phyloP scores from a whole-genome alignment of 2,888 invertebrate species.

The Eupithecia centaureata region DNA sequence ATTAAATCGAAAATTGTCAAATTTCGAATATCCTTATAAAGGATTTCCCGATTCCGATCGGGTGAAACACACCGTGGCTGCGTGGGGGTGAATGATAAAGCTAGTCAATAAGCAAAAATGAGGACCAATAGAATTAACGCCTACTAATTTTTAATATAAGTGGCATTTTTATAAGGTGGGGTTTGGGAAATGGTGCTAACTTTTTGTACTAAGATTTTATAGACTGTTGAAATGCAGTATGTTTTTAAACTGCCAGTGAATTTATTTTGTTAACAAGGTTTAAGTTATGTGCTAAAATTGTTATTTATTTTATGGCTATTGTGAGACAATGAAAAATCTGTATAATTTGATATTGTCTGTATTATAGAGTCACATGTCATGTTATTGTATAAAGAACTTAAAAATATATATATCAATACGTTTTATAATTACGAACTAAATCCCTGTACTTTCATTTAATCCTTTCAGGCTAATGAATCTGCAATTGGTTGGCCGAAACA shows the following conservation, averaged over 20 bases:
- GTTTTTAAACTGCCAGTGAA: conserved; percentile 9
- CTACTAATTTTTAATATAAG: not conserved
- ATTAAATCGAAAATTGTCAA: too few species aligned
- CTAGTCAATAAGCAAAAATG: conserved; percentile 10
- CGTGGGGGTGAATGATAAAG: not conserved
- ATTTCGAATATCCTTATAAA: too few species aligned
- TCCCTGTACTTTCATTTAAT: conserved; percentile 81
- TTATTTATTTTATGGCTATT: conserved; percentile 17
- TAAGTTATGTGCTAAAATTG: conserved; percentile 32
- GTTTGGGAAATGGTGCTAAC: conserved; percentile 24
- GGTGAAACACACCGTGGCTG: not conserved
- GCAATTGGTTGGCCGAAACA: conserved; percentile 70
- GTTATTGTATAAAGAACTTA: conserved; percentile 76
- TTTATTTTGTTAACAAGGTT: conserved; percentile 26
- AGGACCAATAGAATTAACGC: conserved; percentile 8
- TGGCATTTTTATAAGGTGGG: not conserved
- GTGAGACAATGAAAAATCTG: conserved; percentile 26
- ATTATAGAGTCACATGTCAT: conserved; percentile 74
- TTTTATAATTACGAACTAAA: conserved; percentile 80
- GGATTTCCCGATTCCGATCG: too few species aligned
- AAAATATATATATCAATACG: conserved; percentile 78
- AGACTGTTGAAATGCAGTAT: not conserved
- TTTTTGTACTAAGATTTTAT: conserved; percentile 11
- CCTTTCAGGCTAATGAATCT: conserved; percentile 78
- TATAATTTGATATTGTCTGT: conserved; percentile 74